Percentiles rank a stretch among this genome's conserved stretches.
Conservation (phyloP, 53 echinoderm and acorn worm species). For the Holothuria leucospilota region DNA sequence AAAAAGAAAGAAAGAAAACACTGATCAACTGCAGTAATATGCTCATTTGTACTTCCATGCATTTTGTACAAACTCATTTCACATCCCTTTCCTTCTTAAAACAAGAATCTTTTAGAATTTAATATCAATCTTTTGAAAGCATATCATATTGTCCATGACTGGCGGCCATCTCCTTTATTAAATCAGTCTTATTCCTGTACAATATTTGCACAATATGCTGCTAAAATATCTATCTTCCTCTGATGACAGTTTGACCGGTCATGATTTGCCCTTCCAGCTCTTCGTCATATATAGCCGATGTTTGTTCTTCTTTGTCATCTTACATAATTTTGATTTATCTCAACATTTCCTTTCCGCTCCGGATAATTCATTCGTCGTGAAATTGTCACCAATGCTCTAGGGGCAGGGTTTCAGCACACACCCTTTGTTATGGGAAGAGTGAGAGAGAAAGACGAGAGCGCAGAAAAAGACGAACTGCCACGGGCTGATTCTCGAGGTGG, state of each 20-base stretch:
- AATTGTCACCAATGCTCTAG: conserved; percentile 24
- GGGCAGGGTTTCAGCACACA: conserved; percentile 9
- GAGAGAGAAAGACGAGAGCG: not conserved
- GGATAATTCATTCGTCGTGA: conserved; percentile 39
- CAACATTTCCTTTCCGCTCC: conserved; percentile 29
- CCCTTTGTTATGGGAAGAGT: conserved; percentile 3
- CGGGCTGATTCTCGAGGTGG: conserved; percentile 15
- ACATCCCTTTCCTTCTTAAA: no score
- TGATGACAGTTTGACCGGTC: not conserved
- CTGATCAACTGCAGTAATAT: no score
- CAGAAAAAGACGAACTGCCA: conserved; percentile 12
- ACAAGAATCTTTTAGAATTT: no score
- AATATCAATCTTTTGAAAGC: no score
- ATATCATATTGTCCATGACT: no score
- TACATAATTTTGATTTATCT: conserved; percentile 43
- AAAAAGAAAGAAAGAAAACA: no score
- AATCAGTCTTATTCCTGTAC: no score
- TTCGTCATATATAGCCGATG: not conserved
- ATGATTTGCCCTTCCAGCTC: not conserved
- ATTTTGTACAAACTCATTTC: no score
- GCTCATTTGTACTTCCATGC: no score
- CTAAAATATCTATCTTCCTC: not conserved
- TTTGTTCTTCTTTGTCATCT: conserved; percentile 29
- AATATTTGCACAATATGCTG: no score
- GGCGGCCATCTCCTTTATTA: no score